These are phyloP conservation scores for Mycteria americana DNA, from an alignment of 2,797 vertebrate species.

Conservation along the genomic window DNA sequence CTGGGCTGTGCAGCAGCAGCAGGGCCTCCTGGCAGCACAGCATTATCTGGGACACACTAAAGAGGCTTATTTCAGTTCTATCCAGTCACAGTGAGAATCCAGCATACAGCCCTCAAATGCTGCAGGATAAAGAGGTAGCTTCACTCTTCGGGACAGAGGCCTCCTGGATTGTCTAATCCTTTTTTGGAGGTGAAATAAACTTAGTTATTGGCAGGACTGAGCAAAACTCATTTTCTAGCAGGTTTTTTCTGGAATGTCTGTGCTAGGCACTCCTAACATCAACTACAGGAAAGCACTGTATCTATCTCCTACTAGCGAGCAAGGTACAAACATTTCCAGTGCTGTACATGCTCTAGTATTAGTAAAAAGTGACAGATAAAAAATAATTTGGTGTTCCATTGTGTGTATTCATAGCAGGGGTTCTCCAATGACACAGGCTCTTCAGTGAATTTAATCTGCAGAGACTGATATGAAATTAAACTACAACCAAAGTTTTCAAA, in stretches of 20 bases:
- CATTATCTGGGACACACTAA: fast-evolving
- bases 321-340: not conserved
- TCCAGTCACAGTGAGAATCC: not conserved
- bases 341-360: not conserved
- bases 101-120: not conserved
- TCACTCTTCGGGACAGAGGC: not conserved
- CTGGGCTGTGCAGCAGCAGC: not conserved
- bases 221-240: not conserved
- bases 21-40: not conserved
- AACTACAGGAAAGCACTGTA: not conserved
- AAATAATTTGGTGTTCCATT: not conserved
- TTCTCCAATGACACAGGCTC: not conserved
- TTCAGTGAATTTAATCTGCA: not conserved
- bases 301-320: not conserved
- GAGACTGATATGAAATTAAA: not conserved
- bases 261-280: not conserved
- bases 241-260: not conserved
- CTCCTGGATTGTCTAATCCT: not conserved
- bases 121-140: not conserved
- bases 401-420: not conserved
- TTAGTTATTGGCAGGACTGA: not conserved
- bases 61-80: not conserved
- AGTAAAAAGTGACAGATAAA: not conserved
- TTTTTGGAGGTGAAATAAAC: not conserved
- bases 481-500: not conserved